These are phyloP conservation scores for Brachionus rubens DNA, from an alignment of 1,140 invertebrate genomes.

Conservation along the genomic window DNA sequence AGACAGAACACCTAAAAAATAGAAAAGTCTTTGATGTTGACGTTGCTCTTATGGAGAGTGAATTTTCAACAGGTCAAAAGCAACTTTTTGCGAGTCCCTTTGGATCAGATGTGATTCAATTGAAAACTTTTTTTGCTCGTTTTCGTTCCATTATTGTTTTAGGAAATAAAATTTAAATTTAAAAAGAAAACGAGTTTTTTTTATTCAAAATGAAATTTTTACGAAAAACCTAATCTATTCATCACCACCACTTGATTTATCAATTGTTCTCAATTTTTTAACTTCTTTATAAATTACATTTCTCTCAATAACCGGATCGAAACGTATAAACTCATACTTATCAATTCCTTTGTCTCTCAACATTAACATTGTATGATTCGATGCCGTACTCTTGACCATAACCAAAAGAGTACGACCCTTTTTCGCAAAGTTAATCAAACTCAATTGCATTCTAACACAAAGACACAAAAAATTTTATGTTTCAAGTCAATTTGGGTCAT, in stretches of 20 bases:
- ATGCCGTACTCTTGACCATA: conserved; percentile 43
- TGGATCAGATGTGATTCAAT: no score
- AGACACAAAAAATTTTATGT: background rate
- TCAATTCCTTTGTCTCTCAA: conserved; percentile 35
- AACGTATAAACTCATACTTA: conserved; percentile 39
- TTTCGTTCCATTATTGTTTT: no score
- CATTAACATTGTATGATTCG: conserved; percentile 42
- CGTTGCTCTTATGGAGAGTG: no score
- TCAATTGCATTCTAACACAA: conserved; percentile 42
- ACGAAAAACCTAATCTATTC: no score
- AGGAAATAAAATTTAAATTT: no score
- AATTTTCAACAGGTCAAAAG: no score
- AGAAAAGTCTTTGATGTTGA: no score
- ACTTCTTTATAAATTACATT: conserved; percentile 41
- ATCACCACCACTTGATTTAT: conserved; percentile 22
- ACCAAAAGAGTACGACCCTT: conserved; percentile 36
- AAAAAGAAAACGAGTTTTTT: no score
- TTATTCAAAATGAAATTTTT: no score
- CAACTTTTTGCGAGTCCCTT: no score
- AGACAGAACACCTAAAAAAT: no score
- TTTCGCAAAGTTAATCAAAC: conserved; percentile 38
- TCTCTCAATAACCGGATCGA: conserved; percentile 39
- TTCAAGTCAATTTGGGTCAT: background rate
- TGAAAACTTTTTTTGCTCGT: no score
- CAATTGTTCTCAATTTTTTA: conserved; percentile 41